These are phyloP conservation scores for Scotopteryx bipunctaria DNA, from an alignment of 2,888 invertebrate species.

Conservation along the genomic window DNA sequence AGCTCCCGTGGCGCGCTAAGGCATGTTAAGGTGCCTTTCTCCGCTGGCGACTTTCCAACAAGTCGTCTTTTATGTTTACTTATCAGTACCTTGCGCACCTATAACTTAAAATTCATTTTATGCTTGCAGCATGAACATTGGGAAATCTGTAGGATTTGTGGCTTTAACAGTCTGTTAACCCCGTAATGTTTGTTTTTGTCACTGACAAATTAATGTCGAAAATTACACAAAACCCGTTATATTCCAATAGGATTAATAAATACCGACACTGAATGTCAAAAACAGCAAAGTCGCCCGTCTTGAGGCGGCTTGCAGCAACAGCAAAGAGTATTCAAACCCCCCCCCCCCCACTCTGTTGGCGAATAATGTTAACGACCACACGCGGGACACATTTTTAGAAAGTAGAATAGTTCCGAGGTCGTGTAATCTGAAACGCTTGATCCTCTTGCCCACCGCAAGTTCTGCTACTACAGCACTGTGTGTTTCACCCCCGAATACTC, in stretches of 20 bases:
- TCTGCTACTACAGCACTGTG: too few species aligned
- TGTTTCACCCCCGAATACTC: too few species aligned
- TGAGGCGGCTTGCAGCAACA: background rate
- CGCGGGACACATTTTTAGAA: slow-evolving; percentile 5
- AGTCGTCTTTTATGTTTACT: background rate
- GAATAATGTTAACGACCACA: slow-evolving; percentile 20
- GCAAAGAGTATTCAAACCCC: slow-evolving; percentile 2
- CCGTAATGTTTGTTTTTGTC: too few species aligned
- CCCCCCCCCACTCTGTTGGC: background rate
- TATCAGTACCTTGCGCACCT: too few species aligned
- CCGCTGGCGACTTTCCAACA: slow-evolving; percentile 6
- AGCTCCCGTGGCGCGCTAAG: slow-evolving; percentile 8
- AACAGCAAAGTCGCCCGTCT: background rate
- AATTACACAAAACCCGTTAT: too few species aligned
- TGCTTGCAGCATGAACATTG: too few species aligned
- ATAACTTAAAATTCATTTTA: too few species aligned
- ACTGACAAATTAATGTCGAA: too few species aligned
- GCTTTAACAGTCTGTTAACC: too few species aligned
- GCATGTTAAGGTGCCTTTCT: slow-evolving; percentile 5
- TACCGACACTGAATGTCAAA: too few species aligned
- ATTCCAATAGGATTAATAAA: too few species aligned
- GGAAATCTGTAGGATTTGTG: too few species aligned
- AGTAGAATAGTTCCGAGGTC: slow-evolving; percentile 8
- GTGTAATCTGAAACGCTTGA: slow-evolving; percentile 1
- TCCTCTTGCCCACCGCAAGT: background rate